Conservation (phyloP, 2,113 vertebrate genomes). For the Okapia johnstoni region DNA sequence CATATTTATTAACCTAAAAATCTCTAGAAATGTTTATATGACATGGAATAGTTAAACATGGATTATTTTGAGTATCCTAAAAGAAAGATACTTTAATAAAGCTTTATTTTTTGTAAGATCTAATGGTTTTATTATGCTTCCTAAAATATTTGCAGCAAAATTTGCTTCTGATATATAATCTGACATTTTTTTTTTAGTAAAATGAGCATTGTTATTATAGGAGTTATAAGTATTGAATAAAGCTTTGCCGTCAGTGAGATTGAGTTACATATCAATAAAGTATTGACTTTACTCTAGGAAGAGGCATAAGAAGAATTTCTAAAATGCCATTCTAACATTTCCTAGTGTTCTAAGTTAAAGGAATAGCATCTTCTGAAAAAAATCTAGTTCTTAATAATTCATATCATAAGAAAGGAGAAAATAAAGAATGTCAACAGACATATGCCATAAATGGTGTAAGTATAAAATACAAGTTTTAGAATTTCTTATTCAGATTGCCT, state of each 20-base stretch:
- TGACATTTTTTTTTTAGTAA: neutral
- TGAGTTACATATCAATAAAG: neutral
- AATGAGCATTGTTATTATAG: neutral
- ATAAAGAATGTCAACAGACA: neutral
- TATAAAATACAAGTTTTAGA: neutral
- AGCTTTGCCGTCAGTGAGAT: neutral
- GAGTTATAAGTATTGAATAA: neutral
- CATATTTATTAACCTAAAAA: neutral
- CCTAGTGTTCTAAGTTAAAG: neutral
- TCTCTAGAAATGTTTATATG: neutral
- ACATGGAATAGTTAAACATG: neutral
- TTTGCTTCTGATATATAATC: neutral
- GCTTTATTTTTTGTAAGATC: neutral
- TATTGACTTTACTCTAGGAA: slow-evolving; percentile 13
- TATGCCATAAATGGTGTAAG: neutral
- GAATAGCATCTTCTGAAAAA: neutral
- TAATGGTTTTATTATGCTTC: neutral
- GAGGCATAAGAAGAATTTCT: neutral
- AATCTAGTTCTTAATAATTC: neutral
- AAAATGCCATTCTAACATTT: slow-evolving; percentile 35
- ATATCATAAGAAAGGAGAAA: neutral
- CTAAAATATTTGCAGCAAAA: neutral
- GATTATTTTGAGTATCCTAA: neutral
- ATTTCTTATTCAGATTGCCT: neutral
- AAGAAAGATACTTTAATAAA: neutral